Evolutionary conservation across 1,140 invertebrate species (phyloP).

Genomic region (Lucilia sericata): DNA sequence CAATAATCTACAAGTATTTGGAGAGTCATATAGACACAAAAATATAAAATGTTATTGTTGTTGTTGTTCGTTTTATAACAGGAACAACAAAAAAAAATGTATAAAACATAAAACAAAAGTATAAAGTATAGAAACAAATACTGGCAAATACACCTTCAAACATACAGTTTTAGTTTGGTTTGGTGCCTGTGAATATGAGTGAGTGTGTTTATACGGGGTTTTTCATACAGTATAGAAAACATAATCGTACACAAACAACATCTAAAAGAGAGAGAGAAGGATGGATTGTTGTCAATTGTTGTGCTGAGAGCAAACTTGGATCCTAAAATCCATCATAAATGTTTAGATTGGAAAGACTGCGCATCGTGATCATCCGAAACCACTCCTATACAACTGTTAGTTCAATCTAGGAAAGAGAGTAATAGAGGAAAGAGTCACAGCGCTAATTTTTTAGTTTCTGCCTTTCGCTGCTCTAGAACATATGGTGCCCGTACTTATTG

Average conservation of each 20-base stretch:
- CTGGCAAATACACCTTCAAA: neutral
- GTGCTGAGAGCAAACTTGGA: too few species aligned
- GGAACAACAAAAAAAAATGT: neutral
- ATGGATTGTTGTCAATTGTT: too few species aligned
- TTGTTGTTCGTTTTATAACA: neutral
- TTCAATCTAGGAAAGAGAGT: too few species aligned
- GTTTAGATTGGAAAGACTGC: too few species aligned
- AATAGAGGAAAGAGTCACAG: too few species aligned
- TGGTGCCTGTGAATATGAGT: neutral
- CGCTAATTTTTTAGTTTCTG: too few species aligned
- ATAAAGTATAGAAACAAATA: slow-evolving; percentile 8
- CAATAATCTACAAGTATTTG: slow-evolving; percentile 22
- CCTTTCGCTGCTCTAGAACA: too few species aligned
- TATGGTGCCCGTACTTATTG: too few species aligned
- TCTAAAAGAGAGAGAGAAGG: too few species aligned
- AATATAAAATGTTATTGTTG: slow-evolving; percentile 14
- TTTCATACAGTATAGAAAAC: neutral
- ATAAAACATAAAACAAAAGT: slow-evolving; percentile 20
- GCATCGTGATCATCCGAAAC: too few species aligned
- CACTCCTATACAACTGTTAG: too few species aligned
- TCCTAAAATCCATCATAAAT: too few species aligned
- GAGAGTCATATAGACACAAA: neutral
- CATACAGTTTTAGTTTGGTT: neutral
- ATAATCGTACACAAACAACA: neutral
- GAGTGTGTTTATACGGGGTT: neutral